Evolutionary conservation across 2,113 vertebrate species (phyloP), one percentile per base, ranked within the genome.

Genomic region (Dinomys branickii): DNA sequence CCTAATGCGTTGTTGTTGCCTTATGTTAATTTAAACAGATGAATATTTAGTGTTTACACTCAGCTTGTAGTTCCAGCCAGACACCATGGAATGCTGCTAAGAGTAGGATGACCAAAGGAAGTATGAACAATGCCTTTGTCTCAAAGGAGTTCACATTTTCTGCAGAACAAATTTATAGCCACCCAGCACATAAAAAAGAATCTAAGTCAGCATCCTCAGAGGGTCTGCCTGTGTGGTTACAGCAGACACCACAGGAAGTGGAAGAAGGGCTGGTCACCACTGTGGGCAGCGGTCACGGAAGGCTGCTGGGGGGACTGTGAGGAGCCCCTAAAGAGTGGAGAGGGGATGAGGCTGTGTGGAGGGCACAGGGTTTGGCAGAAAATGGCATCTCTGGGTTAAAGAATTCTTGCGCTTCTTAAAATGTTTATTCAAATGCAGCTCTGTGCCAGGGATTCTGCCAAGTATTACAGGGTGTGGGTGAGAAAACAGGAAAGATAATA

Each of bases 351-450:
- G 24, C 77, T 13, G 1, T 17, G 3, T 41, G 35, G 0, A 3
- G 59, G 41, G 56, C 33, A 77, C 44, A 85, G 24, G 41, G 19
- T 44, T 26, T 59, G 56, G 59, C 28, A 80, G 20, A 73, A 71
- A 33, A 35, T n/a, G 65, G 58, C 26, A 8, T 81, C 41, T 94
- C 4, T 0, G 13, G 41, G 61, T 87, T 58, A 61, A 85, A 75
- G 58, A 41, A 61, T 54, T 91, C 44, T 91, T 88, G 59, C 28
- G 92, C 44, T 85, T 61, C 67, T 84, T 92, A 47, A 83, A n/a
- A 38, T 61, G 44, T 91, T 96, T 80, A 38, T 90, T 94, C 61
- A 94, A 85, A 58, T 63, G 82, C 28, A 87, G 1, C 58, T 75
- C 24, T 85, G 11, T 63, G 12, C 52, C 20, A 26, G 47, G 69